phyloP scores from a whole-genome alignment of 2,797 vertebrate species.

The Vipera ursinii region DNA sequence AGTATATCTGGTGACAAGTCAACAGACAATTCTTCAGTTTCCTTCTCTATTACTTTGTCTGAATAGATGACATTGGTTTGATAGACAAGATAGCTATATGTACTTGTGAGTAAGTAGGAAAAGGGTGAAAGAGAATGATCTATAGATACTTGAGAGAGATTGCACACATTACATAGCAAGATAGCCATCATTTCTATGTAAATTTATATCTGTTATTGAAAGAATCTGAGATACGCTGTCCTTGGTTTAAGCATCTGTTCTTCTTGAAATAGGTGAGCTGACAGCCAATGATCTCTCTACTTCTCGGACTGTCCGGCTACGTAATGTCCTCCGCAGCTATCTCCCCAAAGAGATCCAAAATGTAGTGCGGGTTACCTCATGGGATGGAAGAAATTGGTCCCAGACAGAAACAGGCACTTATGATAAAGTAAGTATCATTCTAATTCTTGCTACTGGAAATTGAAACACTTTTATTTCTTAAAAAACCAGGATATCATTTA shows the following conservation, averaged over 20 bases:
- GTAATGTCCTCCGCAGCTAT: conserved; percentile 78
- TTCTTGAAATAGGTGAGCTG: conserved; percentile 73
- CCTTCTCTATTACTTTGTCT: neutral
- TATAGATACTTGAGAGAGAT: neutral
- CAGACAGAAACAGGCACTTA: conserved; percentile 77
- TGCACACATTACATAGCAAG: neutral
- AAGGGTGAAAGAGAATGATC: neutral
- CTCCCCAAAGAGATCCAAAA: conserved; percentile 74
- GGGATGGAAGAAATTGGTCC: conserved; percentile 83
- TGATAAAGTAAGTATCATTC: conserved; percentile 78
- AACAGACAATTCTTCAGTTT: neutral
- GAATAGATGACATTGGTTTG: neutral
- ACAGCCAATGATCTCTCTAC: conserved; percentile 82
- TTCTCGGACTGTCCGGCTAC: conserved; percentile 80
- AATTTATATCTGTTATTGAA: neutral
- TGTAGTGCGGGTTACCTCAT: conserved; percentile 76
- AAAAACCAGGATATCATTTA: neutral
- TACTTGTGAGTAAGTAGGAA: neutral
- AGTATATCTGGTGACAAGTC: neutral
- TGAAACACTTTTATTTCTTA: neutral
- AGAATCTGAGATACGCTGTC: neutral
- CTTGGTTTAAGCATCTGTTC: neutral
- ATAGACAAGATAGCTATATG: neutral
- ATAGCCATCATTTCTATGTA: neutral
- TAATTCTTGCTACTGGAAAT: neutral